Percentiles rank a stretch among this genome's conserved stretches.
Conservation (phyloP, 53 echinoderm and acorn worm species). For the Glandiceps talaboti region DNA sequence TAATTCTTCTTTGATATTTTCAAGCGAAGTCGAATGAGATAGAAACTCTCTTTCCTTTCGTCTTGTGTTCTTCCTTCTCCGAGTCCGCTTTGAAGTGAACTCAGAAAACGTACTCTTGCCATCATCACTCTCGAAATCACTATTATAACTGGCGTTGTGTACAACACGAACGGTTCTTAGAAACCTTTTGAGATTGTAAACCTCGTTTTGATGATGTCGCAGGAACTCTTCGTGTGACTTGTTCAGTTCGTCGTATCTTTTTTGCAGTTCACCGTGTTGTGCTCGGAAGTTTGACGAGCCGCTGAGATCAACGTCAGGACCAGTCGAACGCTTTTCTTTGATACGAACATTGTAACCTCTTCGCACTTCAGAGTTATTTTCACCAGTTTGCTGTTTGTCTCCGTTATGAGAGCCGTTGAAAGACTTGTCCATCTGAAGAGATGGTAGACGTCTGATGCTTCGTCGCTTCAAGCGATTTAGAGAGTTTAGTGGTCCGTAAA, state of each 20-base stretch:
- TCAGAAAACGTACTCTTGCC: neutral
- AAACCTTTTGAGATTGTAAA: neutral
- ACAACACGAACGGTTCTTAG: neutral
- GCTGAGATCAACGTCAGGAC: neutral
- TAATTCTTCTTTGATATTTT: neutral
- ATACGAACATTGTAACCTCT: neutral
- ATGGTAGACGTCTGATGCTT: neutral
- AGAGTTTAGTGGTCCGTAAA: neutral
- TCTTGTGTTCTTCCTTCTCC: neutral
- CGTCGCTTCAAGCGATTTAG: neutral
- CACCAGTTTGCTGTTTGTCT: neutral
- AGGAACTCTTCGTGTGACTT: neutral
- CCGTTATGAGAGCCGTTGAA: neutral
- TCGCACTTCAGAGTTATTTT: neutral
- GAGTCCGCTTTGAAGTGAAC: no score
- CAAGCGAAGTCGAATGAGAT: neutral
- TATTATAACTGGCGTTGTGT: no score
- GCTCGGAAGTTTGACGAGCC: neutral
- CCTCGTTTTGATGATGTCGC: neutral
- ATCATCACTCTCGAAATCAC: neutral
- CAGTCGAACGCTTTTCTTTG: neutral
- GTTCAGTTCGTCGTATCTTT: neutral
- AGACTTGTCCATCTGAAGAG: neutral
- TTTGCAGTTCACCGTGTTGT: neutral
- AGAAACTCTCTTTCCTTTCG: neutral